Evolutionary conservation across 2,797 vertebrate species (phyloP).

Genomic region (Sternotherus odoratus): DNA sequence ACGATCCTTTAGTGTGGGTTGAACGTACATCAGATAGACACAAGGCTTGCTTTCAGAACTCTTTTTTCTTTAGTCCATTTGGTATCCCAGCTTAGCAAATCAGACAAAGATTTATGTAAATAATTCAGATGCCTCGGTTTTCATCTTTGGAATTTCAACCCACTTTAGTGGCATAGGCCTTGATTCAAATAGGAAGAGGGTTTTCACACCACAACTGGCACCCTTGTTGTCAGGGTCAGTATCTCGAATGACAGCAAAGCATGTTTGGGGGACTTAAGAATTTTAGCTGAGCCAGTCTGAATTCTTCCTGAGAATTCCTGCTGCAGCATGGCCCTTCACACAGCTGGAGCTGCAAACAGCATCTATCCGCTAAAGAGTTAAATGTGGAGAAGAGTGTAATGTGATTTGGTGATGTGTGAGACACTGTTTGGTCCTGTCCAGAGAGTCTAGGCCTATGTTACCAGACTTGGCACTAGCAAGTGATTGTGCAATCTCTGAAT

Average conservation of each 20-base stretch:
- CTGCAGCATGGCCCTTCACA: neutral
- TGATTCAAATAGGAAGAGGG: neutral
- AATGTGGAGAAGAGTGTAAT: neutral
- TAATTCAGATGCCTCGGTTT: neutral
- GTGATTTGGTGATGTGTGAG: neutral
- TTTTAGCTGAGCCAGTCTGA: neutral
- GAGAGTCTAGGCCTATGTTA: neutral
- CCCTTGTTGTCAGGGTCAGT: neutral
- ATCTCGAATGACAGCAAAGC: neutral
- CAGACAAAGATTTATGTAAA: neutral
- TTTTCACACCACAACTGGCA: neutral
- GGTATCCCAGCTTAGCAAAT: neutral
- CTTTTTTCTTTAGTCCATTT: neutral
- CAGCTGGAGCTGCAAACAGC: neutral
- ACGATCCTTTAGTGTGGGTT: neutral
- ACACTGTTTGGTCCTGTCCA: neutral
- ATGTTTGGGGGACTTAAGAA: neutral
- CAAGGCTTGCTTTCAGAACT: neutral
- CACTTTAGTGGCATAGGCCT: accelerated
- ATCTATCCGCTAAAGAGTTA: neutral
- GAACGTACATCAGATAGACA: neutral
- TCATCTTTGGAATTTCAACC: neutral
- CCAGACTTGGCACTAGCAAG: neutral
- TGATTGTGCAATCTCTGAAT: neutral
- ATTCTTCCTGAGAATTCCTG: neutral